Conservation (phyloP, 1,140 invertebrate species). For the Papilio aristodemus region DNA sequence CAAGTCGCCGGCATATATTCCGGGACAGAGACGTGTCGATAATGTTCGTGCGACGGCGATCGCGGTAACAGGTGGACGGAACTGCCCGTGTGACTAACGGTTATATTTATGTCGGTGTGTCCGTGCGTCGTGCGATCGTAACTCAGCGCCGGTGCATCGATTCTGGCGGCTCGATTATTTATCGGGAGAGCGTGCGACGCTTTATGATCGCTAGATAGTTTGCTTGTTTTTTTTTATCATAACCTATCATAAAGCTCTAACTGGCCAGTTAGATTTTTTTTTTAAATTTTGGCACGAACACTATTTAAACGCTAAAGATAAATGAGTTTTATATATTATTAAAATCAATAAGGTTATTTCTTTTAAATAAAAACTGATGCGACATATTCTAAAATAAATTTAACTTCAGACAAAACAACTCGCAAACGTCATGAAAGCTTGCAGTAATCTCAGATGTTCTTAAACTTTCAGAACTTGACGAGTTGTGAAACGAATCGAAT, state of each 20-base stretch:
- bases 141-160: constrained; percentile 67
- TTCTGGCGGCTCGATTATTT: constrained; percentile 56
- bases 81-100: constrained; percentile 61
- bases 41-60: constrained; percentile 54
- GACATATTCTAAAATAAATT: background rate
- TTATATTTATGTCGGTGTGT: constrained; percentile 69
- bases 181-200: constrained; percentile 51
- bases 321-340: no score
- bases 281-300: no score
- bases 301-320: no score
- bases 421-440: constrained; percentile 15
- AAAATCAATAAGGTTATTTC: no score
- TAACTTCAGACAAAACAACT: background rate
- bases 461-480: constrained; percentile 11
- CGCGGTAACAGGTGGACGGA: constrained; percentile 63
- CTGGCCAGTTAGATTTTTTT: constrained; percentile 3
- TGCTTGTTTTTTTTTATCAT: constrained; percentile 21
- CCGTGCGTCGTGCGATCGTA: constrained; percentile 58
- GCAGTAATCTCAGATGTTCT: constrained; percentile 4
- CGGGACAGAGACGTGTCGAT: constrained; percentile 36
- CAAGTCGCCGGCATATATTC: constrained; percentile 18
- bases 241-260: background rate
- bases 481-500: constrained; percentile 37
- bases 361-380: no score
- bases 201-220: constrained; percentile 29